Evolutionary conservation across 2,113 vertebrate species (phyloP).

Genomic region (Nematolebias whitei): DNA sequence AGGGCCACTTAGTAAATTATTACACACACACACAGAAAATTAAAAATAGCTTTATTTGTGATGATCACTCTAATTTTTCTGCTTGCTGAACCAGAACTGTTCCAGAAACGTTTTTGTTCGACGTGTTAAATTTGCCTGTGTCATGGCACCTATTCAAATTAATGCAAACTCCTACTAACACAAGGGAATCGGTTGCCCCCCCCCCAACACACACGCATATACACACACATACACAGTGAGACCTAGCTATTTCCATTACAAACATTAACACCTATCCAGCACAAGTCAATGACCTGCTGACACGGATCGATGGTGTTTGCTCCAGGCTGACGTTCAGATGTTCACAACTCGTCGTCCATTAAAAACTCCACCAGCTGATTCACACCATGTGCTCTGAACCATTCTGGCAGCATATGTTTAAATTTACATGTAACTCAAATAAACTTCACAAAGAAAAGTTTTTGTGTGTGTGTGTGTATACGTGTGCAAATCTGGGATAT

Average conservation of each 20-base stretch:
- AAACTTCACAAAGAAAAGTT: not conserved
- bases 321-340: constrained; percentile 46
- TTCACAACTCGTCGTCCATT: constrained; percentile 32
- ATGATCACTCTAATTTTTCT: not conserved
- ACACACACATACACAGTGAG: constrained; percentile 22
- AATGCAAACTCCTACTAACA: not conserved
- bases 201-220: constrained; percentile 8
- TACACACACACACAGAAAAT: not conserved
- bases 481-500: constrained; percentile 4
- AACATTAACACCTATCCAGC: constrained; percentile 51
- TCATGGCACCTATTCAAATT: not conserved
- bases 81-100: not conserved
- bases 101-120: not conserved
- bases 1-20: no score
- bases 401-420: constrained; percentile 10
- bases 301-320: constrained; percentile 56
- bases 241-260: constrained; percentile 52
- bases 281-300: constrained; percentile 61
- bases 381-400: constrained; percentile 20
- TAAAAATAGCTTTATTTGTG: no score
- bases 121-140: not conserved
- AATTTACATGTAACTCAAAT: constrained; percentile 12
- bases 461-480: not conserved
- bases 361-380: no score
- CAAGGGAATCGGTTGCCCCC: not conserved